These are phyloP conservation scores for Cephus spinipes DNA, from an alignment of 2,888 invertebrate genomes.

Conservation along the genomic window DNA sequence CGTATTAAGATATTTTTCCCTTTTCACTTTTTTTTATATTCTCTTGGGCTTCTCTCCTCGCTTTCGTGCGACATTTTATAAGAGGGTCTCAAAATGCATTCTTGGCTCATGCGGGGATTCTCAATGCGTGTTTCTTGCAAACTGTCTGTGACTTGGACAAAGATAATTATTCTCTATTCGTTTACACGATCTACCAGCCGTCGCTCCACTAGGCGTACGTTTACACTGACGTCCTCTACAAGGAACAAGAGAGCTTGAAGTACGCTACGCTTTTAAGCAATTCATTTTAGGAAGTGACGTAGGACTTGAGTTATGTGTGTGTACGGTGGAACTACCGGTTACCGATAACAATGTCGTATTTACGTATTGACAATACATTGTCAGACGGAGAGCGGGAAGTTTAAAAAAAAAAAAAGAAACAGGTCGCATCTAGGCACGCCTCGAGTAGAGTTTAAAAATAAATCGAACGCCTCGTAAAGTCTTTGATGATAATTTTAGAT, in stretches of 20 bases:
- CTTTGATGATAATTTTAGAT: constrained; percentile 21
- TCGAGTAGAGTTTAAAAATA: constrained; percentile 14
- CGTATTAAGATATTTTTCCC: background rate
- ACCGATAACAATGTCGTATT: background rate
- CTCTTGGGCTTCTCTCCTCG: background rate
- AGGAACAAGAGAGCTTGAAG: background rate
- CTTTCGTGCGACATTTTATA: background rate
- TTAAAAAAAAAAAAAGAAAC: background rate
- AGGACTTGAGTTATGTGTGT: background rate
- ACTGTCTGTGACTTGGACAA: background rate
- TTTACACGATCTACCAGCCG: background rate
- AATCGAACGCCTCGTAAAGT: constrained; percentile 14
- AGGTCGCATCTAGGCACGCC: background rate
- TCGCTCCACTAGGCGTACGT: background rate
- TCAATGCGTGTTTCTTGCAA: background rate
- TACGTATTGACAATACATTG: background rate
- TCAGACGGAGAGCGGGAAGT: background rate
- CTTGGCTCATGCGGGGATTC: background rate
- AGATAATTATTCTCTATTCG: background rate
- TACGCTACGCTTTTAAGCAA: background rate
- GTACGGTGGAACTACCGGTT: background rate
- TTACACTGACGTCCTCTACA: background rate
- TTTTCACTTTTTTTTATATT: background rate
- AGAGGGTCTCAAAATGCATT: background rate
- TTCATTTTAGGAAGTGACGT: background rate